Evolutionary conservation across 2,113 vertebrate genomes (phyloP), one percentile per base, ranked within the genome.

Genomic region (Ochotona curzoniae): DNA sequence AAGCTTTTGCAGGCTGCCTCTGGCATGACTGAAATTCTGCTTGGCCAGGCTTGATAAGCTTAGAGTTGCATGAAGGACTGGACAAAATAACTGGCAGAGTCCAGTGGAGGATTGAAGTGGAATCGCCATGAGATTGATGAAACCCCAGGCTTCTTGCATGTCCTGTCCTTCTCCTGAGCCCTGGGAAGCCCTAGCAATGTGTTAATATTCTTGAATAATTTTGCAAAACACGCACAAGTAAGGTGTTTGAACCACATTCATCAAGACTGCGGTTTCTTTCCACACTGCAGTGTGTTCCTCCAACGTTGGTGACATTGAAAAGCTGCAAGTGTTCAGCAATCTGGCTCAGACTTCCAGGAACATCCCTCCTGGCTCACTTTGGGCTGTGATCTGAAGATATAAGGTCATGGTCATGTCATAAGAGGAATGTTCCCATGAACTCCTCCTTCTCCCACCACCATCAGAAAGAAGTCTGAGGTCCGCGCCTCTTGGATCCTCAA

Each of bases 341-440:
- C 51, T 60, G 87, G 51, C 60, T 63, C 6, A 15, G 79, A 25
- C 25, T 3, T 73, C 86, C 81, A 60, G 75, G 30, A 63, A 71
- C 23, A 25, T 44, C 44, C 2, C 30, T 49, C 32, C 17, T 14
- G 25, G 25, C 13, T 82, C 51, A 28, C 32, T 7, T 26, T 28
- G 3, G 18, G 23, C 28, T 11, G 28, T 10, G 9, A 23, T 0
- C 12, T 2, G 57, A 66, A 18, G 10, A 57, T 12, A 21, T 21
- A 18, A 64, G 61, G 5, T 14, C 66, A 69, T 0, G 3, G 38
- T 61, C 69, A n/a, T 2, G 9, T 9, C 11, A 18, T 0, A 0
- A 71, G 51, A 57, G 67, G n/a, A 57, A 35, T 5, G 1, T 18
- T 18, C 21, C 61, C 49, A 54, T 44, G 38, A 44, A 44, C 38